These are phyloP conservation scores for Odontamblyopus lacepedii DNA, from an alignment of 2,797 vertebrate species.

Conservation along the genomic window DNA sequence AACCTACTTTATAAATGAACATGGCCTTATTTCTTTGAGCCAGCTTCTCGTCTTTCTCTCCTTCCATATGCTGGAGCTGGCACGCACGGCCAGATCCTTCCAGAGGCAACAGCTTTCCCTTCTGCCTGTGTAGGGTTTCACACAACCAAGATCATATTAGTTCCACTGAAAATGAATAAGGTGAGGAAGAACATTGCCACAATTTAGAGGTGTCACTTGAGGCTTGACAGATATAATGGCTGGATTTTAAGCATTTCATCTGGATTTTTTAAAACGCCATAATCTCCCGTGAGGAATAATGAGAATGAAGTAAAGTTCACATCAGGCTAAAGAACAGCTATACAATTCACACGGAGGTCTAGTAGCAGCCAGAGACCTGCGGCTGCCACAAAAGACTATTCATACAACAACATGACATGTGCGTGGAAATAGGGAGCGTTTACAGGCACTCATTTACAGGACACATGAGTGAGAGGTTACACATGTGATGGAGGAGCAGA, in stretches of 20 bases:
- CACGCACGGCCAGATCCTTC: slow-evolving; percentile 16
- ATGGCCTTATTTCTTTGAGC: slow-evolving; percentile 19
- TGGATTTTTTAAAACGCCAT: neutral
- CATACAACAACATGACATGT: slow-evolving; percentile 28
- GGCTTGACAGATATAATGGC: slow-evolving; percentile 1
- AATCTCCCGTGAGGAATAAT: slow-evolving; percentile 27
- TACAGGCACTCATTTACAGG: slow-evolving; percentile 8
- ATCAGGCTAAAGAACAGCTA: slow-evolving; percentile 17
- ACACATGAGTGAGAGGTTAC: slow-evolving; percentile 9
- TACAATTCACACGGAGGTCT: slow-evolving; percentile 40
- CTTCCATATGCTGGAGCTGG: slow-evolving; percentile 6
- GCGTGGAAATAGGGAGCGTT: slow-evolving; percentile 19
- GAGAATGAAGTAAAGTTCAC: slow-evolving; percentile 19
- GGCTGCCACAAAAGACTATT: slow-evolving; percentile 43
- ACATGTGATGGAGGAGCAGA: neutral
- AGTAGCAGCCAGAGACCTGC: slow-evolving; percentile 30
- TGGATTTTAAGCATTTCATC: slow-evolving; percentile 18
- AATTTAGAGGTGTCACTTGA: slow-evolving; percentile 20
- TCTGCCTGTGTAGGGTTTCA: slow-evolving; percentile 28
- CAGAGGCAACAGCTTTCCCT: slow-evolving; percentile 25
- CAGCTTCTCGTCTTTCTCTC: slow-evolving; percentile 5
- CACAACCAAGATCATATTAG: slow-evolving; percentile 13
- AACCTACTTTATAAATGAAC: slow-evolving; percentile 21
- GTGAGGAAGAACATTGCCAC: neutral
- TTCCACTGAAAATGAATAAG: slow-evolving; percentile 17